Evolutionary conservation across 2,888 invertebrate species (phyloP).

Genomic region (Xestobium rufovillosum): DNA sequence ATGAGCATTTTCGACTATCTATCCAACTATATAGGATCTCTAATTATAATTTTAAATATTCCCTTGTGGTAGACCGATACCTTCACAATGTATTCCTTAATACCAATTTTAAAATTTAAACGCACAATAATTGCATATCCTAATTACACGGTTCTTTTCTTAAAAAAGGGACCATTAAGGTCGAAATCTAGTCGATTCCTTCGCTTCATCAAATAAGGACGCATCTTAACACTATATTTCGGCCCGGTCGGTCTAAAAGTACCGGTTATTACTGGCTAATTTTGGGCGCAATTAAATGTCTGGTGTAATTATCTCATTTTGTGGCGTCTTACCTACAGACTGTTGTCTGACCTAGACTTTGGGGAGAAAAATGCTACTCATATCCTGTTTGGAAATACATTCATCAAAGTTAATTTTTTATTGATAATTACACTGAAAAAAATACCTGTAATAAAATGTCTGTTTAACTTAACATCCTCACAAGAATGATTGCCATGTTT

Average conservation of each 20-base stretch:
- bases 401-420: no score
- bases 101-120: conserved; percentile 37
- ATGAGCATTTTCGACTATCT: no score
- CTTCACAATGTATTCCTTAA: no score
- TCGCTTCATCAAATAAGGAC: neutral
- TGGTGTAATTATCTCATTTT: conserved; percentile 43
- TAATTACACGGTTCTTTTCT: conserved; percentile 31
- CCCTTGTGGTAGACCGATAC: no score
- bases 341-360: conserved; percentile 29
- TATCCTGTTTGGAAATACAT: conserved; percentile 19
- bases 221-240: conserved; percentile 17
- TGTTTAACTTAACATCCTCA: neutral
- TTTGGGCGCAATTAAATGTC: conserved; percentile 42
- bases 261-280: conserved; percentile 43
- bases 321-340: conserved; percentile 39
- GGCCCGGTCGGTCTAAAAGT: conserved; percentile 32
- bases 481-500: no score
- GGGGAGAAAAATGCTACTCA: conserved; percentile 27
- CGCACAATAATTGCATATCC: conserved; percentile 39
- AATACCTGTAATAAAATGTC: conserved; percentile 2
- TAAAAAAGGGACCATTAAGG: conserved; percentile 23
- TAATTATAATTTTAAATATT: no score
- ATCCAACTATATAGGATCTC: no score
- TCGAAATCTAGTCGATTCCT: conserved; percentile 23
- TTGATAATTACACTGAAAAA: neutral